These are phyloP conservation scores for Serripes groenlandicus DNA, from an alignment of 2,888 invertebrate genomes.

Conservation along the genomic window DNA sequence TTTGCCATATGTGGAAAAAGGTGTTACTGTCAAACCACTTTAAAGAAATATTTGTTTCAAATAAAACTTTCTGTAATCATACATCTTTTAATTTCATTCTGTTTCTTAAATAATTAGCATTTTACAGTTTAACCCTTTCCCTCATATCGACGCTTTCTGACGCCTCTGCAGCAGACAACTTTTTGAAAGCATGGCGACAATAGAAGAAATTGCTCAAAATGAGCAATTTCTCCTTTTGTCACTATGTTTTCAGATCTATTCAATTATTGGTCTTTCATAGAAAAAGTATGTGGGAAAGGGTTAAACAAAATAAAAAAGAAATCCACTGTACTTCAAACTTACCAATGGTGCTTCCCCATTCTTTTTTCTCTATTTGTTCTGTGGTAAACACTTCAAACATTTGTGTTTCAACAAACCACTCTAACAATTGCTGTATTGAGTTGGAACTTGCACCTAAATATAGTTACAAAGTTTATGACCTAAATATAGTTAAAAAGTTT, in stretches of 20 bases:
- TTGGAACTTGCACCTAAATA: conserved; percentile 85
- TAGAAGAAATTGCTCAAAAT: too few relatives aligned
- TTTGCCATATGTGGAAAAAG: too few relatives aligned
- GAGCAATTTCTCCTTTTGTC: too few relatives aligned
- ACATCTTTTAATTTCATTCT: too few relatives aligned
- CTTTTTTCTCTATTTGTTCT: conserved; percentile 78
- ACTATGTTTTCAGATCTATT: background rate
- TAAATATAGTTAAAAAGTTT: background rate
- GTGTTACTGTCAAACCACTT: too few relatives aligned
- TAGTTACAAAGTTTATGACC: background rate
- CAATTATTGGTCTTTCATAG: background rate
- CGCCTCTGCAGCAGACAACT: too few relatives aligned
- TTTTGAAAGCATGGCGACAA: too few relatives aligned
- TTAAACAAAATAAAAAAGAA: background rate
- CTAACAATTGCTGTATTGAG: conserved; percentile 90
- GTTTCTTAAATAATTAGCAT: too few relatives aligned
- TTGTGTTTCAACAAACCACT: conserved; percentile 95
- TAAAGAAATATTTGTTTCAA: too few relatives aligned
- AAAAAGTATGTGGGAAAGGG: background rate
- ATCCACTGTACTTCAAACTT: conserved; percentile 20
- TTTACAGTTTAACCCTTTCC: too few relatives aligned
- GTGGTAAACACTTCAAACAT: conserved; percentile 92
- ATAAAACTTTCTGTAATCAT: too few relatives aligned
- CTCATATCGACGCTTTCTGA: too few relatives aligned
- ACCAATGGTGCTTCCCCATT: conserved; percentile 73